phyloP scores from a whole-genome alignment of 2,113 vertebrate species.

The Ciconia boyciana region DNA sequence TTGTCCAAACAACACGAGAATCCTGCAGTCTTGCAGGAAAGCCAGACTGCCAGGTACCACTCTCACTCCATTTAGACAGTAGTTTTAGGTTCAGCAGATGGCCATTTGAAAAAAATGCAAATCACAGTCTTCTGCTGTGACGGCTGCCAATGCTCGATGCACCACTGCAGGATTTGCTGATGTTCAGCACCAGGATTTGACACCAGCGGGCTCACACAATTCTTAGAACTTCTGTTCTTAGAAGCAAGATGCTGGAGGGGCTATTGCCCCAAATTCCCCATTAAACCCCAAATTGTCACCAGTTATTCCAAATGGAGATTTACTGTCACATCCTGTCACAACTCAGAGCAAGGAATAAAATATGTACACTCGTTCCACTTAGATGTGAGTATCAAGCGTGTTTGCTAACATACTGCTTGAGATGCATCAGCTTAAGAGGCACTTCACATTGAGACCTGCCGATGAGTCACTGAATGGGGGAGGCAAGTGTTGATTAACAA shows the following conservation, averaged over 20 bases:
- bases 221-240: neutral
- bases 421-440: neutral
- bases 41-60: neutral
- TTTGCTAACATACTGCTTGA: neutral
- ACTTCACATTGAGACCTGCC: neutral
- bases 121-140: neutral
- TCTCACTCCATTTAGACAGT: neutral
- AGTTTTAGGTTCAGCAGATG: neutral
- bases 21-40: neutral
- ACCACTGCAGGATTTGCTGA: neutral
- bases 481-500: neutral
- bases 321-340: neutral
- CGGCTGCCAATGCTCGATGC: fast-evolving
- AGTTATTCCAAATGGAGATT: neutral
- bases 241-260: neutral
- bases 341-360: neutral
- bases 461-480: neutral
- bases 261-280: neutral
- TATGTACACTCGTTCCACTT: neutral
- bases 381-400: neutral
- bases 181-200: neutral
- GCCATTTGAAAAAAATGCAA: neutral
- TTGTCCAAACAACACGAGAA: neutral
- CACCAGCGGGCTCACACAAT: neutral
- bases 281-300: neutral